Evolutionary conservation across 35 echinoderm and acorn worm species (phyloP), one percentile per base, ranked within the genome.

Genomic region (Holothuria glaberrima): DNA sequence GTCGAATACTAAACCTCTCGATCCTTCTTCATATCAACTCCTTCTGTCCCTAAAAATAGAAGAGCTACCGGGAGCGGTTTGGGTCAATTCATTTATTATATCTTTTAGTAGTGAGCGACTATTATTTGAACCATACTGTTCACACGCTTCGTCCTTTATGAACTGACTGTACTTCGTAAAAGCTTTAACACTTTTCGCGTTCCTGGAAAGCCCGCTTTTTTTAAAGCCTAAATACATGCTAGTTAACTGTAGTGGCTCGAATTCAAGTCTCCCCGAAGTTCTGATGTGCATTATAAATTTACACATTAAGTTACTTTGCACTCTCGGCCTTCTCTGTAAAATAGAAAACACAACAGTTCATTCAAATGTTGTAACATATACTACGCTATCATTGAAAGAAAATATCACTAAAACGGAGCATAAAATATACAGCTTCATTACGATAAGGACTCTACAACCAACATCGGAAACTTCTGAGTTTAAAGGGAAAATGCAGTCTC

Each of bases 211-310:
- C 32, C 71, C 71, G 71, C 24, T 44, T 30, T 41, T 36, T 41
- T 19, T 75, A 44, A 75, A 75, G 33, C 71, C 71, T 41, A 75
- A 22, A 44, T 41, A 75, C 71, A 75, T 75, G 30, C 30, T 24
- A 33, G 71, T 75, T 12, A 75, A 75, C 71, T 75, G 71, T 38
- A 75, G 30, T 21, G 71, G 71, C 34, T 75, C 71, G 24, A 75
- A 75, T 75, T 22, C 71, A 44, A 38, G 22, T 41, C 46, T 13
- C 20, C 71, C 34, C 14, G 14, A 30, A 7, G 19, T 6, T 18
- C 9, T 21, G 14, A 18, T 35, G 46, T 41, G 33, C 71, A 75
- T 75, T 18, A 36, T 38, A 41, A 75, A 75, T 75, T 44, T 24
- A 75, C 71, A 75, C 71, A 75, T 75, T 41, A 75, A 20, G 16